Evolutionary conservation across 2,113 vertebrate genomes (phyloP).

Genomic region (Oophaga pumilio): DNA sequence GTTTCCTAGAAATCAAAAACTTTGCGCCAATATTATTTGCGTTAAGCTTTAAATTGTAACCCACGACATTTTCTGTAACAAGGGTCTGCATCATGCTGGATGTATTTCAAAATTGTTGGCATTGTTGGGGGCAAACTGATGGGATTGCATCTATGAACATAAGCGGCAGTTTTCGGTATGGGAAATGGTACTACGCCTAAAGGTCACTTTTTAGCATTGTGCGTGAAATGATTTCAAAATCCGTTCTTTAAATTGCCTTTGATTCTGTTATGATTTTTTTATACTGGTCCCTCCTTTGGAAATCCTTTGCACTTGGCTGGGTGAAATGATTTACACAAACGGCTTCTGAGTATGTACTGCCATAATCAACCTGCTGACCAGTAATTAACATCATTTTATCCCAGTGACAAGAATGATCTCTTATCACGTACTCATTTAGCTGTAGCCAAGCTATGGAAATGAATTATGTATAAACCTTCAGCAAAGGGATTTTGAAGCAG

Average conservation of each 20-base stretch:
- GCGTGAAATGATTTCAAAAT: background rate
- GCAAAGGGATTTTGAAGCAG: conserved; percentile 25
- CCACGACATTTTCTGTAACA: background rate
- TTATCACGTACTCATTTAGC: background rate
- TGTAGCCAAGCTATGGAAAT: background rate
- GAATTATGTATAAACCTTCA: conserved; percentile 1
- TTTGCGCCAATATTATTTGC: background rate
- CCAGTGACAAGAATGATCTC: background rate
- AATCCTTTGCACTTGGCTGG: background rate
- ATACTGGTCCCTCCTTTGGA: background rate
- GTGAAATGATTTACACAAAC: background rate
- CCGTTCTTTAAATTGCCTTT: background rate
- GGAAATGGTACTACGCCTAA: too few relatives aligned
- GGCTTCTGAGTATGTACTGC: background rate
- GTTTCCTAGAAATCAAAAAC: background rate
- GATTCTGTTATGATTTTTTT: background rate
- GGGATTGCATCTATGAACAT: too few relatives aligned
- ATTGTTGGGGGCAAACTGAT: too few relatives aligned
- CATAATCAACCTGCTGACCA: background rate
- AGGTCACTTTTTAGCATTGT: background rate
- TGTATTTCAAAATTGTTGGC: too few relatives aligned
- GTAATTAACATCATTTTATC: background rate
- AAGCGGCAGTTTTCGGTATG: too few relatives aligned
- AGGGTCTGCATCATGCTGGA: background rate
- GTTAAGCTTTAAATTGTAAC: too few relatives aligned